Conservation (phyloP, 1,140 invertebrate species). For the Meloidogyne floridensis region DNA sequence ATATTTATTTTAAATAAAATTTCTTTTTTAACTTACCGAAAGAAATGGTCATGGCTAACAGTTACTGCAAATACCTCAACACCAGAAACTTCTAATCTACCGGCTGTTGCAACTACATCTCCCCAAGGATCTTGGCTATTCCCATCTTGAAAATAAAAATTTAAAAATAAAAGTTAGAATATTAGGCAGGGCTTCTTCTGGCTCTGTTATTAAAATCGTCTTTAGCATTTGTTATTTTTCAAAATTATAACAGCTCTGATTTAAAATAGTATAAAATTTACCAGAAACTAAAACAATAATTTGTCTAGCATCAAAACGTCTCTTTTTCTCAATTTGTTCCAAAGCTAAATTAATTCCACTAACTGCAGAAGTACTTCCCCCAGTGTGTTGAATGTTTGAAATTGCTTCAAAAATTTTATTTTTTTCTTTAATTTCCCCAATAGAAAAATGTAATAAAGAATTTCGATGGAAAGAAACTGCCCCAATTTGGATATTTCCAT, state of each 20-base stretch:
- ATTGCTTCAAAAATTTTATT: constrained; percentile 47
- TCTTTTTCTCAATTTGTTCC: constrained; percentile 38
- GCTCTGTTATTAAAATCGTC: no score
- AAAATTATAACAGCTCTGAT: not conserved
- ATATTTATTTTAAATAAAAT: constrained; percentile 24
- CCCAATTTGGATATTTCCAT: constrained; percentile 48
- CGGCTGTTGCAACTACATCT: constrained; percentile 45
- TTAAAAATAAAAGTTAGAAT: not conserved
- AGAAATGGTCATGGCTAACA: constrained; percentile 53
- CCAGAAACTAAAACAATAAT: constrained; percentile 57
- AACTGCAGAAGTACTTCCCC: constrained; percentile 55
- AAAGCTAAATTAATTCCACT: constrained; percentile 51
- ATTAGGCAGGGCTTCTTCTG: no score
- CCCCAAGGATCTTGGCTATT: constrained; percentile 55
- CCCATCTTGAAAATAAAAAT: constrained; percentile 14
- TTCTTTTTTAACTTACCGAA: constrained; percentile 39
- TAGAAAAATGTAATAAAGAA: constrained; percentile 48
- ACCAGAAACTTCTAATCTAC: constrained; percentile 34
- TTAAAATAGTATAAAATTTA: constrained; percentile 39
- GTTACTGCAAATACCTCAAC: constrained; percentile 54
- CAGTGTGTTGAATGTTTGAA: constrained; percentile 49
- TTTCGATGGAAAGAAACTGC: constrained; percentile 50
- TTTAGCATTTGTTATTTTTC: no score
- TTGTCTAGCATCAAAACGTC: constrained; percentile 41
- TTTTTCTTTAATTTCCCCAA: constrained; percentile 50